Conservation (phyloP, 2,113 vertebrate species). For the Hippopotamus amphibius region DNA sequence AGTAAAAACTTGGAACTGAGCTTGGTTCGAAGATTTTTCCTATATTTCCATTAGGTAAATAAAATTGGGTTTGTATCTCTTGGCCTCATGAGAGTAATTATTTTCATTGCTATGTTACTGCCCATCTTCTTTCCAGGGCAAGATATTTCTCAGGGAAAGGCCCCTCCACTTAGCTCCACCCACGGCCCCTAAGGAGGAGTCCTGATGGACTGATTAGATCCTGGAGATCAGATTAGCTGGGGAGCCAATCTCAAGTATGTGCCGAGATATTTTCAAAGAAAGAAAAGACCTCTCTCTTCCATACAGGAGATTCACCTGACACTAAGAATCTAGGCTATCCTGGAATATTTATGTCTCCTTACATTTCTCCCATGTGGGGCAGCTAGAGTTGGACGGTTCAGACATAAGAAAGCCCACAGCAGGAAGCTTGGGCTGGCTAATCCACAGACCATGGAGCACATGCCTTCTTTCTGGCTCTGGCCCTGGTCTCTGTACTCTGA, state of each 20-base stretch:
- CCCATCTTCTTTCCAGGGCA: not conserved
- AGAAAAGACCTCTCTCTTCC: not conserved
- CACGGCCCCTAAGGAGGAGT: not conserved
- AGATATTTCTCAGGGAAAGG: not conserved
- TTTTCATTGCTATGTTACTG: not conserved
- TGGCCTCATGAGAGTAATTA: not conserved
- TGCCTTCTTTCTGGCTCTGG: not conserved
- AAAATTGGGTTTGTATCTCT: not conserved
- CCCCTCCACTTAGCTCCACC: not conserved
- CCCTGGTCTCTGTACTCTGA: not conserved
- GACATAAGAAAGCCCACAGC: not conserved
- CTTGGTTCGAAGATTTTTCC: not conserved
- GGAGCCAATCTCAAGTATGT: not conserved
- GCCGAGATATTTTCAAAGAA: not conserved
- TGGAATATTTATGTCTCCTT: not conserved
- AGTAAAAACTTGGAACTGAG: not conserved
- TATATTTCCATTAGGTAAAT: not conserved
- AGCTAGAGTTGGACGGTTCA: not conserved
- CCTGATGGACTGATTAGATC: not conserved
- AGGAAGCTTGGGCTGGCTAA: too few species aligned
- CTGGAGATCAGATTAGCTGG: not conserved
- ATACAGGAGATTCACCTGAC: not conserved
- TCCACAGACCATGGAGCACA: rapidly evolving
- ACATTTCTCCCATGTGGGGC: rapidly evolving
- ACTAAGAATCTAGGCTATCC: not conserved